phyloP scores from a whole-genome alignment of 1,140 invertebrate genomes.

The Bradysia coprophila region DNA sequence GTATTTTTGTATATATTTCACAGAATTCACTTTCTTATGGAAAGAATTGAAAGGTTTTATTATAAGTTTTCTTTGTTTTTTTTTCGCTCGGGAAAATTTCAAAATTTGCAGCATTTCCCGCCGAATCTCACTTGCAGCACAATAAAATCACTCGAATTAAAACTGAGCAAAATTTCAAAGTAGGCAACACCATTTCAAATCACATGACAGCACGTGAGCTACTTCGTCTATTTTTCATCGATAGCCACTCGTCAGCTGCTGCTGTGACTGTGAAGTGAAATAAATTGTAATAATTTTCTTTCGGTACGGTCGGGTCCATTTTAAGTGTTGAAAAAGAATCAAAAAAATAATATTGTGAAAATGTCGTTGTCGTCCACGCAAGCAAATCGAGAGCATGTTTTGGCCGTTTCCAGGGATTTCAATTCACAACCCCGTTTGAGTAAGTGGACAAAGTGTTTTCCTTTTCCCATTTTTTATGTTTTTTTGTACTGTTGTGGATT shows the following conservation, averaged over 20 bases:
- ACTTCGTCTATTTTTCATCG: background rate
- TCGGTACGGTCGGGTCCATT: background rate
- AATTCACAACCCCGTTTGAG: slow-evolving; percentile 92
- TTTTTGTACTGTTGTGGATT: background rate
- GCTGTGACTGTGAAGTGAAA: background rate
- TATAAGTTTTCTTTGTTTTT: no score
- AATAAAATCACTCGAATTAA: no score
- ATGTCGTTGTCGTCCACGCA: slow-evolving; percentile 13
- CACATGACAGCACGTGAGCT: slow-evolving; percentile 3
- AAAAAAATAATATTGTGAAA: background rate
- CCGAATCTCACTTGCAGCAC: no score
- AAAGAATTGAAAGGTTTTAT: no score
- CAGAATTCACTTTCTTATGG: no score
- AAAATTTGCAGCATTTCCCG: no score
- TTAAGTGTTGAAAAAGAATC: no score
- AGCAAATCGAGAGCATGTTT: slow-evolving; percentile 57
- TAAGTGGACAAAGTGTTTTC: slow-evolving; percentile 41
- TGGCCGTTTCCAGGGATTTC: slow-evolving; percentile 90
- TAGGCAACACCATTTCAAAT: background rate
- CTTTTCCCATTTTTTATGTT: background rate
- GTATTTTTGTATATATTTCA: no score
- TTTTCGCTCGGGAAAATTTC: no score
- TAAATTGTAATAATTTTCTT: background rate
- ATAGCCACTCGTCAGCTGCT: background rate
- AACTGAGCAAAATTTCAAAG: no score